Evolutionary conservation across 2,888 invertebrate genomes (phyloP).

Genomic region (Clostera curtula): DNA sequence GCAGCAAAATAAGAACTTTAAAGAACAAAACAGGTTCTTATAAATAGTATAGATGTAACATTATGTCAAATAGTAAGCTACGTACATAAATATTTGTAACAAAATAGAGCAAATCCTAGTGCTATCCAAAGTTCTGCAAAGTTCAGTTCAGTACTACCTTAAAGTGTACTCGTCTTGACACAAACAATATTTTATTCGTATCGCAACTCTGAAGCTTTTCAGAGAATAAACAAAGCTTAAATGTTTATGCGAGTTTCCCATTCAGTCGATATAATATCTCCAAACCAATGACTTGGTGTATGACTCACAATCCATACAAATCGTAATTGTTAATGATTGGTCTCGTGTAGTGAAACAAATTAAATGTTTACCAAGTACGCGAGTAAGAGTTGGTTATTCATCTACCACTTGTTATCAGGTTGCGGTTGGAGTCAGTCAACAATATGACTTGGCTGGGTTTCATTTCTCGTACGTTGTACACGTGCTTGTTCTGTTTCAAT

Average conservation of each 20-base stretch:
- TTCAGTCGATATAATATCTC: constrained; percentile 28
- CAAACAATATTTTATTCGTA: background rate
- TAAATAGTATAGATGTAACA: too few relatives aligned
- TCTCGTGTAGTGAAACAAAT: constrained; percentile 37
- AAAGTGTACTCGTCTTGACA: too few relatives aligned
- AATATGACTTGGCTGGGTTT: constrained; percentile 1
- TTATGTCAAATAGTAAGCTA: too few relatives aligned
- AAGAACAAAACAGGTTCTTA: too few relatives aligned
- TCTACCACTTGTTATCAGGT: constrained; percentile 14
- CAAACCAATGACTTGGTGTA: constrained; percentile 24
- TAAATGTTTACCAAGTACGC: constrained; percentile 39
- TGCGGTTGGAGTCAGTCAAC: constrained; percentile 5
- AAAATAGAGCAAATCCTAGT: too few relatives aligned
- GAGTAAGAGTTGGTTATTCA: constrained; percentile 36
- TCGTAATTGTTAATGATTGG: constrained; percentile 32
- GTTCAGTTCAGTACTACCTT: too few relatives aligned
- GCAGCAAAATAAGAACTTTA: too few relatives aligned
- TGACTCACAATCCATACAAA: constrained; percentile 37
- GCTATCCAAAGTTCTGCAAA: too few relatives aligned
- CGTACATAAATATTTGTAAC: too few relatives aligned
- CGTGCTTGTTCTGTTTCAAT: background rate
- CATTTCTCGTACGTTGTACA: background rate
- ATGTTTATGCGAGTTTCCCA: constrained; percentile 14
- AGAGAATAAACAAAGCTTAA: constrained; percentile 13
- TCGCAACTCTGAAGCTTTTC: constrained; percentile 1